Evolutionary conservation across 2,113 vertebrate species (phyloP).

Genomic region (Ifrita kowaldi): DNA sequence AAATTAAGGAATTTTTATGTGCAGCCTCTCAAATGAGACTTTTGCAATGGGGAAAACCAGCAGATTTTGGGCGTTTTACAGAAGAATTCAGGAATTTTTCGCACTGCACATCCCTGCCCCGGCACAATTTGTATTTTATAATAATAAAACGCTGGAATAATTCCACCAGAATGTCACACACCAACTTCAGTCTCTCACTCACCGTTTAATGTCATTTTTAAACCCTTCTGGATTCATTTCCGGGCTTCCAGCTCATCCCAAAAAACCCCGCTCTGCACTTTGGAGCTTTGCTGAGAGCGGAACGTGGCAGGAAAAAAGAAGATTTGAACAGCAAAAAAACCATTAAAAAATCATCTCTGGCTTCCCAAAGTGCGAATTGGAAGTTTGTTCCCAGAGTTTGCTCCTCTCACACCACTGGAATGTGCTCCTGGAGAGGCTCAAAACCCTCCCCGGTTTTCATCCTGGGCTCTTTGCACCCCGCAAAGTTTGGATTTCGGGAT

Average conservation of each 20-base stretch:
- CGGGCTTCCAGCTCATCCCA: background rate
- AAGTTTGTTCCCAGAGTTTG: background rate
- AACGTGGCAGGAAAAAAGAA: background rate
- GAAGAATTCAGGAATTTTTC: background rate
- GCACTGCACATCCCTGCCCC: rapidly evolving
- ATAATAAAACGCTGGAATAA: background rate
- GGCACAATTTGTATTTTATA: background rate
- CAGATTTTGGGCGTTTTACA: background rate
- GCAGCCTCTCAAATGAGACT: background rate
- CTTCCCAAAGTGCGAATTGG: background rate
- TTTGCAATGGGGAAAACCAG: background rate
- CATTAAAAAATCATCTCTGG: background rate
- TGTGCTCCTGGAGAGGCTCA: background rate
- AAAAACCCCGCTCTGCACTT: background rate
- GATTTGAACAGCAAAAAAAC: background rate
- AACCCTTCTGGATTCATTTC: background rate
- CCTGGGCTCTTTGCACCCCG: background rate
- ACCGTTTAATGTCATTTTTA: too few species aligned
- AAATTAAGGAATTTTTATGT: background rate
- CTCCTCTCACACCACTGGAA: background rate
- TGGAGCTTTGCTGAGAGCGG: background rate
- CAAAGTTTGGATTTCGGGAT: background rate
- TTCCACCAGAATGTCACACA: background rate
- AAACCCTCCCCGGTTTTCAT: background rate
- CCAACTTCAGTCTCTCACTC: background rate